Evolutionary conservation across 2,888 invertebrate species (phyloP), one percentile per base, ranked within the genome.

Genomic region (Myopa testacea): DNA sequence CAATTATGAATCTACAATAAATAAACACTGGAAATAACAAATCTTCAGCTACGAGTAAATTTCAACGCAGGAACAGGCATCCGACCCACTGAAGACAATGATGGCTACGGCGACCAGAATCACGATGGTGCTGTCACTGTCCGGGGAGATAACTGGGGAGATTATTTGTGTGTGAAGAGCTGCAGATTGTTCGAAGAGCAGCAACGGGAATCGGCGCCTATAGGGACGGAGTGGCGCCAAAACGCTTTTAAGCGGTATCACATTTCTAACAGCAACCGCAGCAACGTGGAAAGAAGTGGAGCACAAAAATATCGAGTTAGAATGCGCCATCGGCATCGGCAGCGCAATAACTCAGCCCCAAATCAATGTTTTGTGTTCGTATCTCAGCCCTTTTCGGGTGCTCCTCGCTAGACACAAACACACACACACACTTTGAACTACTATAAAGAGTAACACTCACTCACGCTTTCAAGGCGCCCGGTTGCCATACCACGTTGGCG

Each of bases 21-120:
- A 86, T 85, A 85, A 86, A 86, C 86, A 85, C 86, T 85, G 85
- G 84, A 85, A 85, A 85, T 85, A 85, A 85, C 86, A 85, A 85
- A 85, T 85, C 85, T 86, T 84, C 83, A 82, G 75, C 83, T 81
- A 79, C 85, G 85, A 84, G 85, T 84, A 84, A 85, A 84, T 84
- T 85, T 86, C 82, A 85, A 85, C 85, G 84, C 80, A 71, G 38
- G 69, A 74, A 50, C 67, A 55, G 52, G 67, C 40, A 50, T 58
- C 50, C 37, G 52, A 50, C 76, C 38, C 69, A 71, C 76, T 76
- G 69, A 73, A 78, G 76, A 78, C 72, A 77, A 78, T 76, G 75
- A 77, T 74, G 80, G 72, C 77, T n/a, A n/a, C n/a, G n/a, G n/a
- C 26, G 1, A 2, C 26, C 26, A 40, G 58, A 74, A 65, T 75